These are phyloP conservation scores for Orycteropus afer DNA, from an alignment of 2,113 vertebrate species.

Conservation along the genomic window DNA sequence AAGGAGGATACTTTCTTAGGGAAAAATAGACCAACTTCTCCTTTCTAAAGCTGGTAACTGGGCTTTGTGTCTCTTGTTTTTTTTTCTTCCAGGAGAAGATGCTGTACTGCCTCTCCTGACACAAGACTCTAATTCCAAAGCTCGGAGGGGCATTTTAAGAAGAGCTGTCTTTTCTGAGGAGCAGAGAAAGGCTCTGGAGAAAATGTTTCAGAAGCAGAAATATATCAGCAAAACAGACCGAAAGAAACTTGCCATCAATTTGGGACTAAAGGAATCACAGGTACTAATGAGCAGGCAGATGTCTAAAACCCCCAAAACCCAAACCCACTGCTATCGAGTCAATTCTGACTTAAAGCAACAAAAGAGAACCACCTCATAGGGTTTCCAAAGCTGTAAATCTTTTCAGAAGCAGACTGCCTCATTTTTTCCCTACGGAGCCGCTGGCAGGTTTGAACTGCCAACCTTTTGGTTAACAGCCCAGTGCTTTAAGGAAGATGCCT, in stretches of 20 bases:
- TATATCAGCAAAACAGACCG: conserved; percentile 98
- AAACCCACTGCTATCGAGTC: too few relatives aligned
- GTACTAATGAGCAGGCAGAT: conserved; percentile 81
- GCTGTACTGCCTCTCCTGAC: conserved; percentile 89
- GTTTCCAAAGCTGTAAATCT: too few relatives aligned
- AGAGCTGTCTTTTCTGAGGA: conserved; percentile 98
- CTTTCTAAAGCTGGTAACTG: neutral
- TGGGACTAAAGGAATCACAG: conserved; percentile 97
- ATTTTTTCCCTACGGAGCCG: too few relatives aligned
- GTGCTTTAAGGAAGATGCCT: neutral
- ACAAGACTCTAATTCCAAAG: conserved; percentile 89
- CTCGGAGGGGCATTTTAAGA: conserved; percentile 94
- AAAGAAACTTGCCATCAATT: conserved; percentile 93
- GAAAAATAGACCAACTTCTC: neutral
- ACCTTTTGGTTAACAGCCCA: too few relatives aligned
- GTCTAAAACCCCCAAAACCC: too few relatives aligned
- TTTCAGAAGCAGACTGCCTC: too few relatives aligned
- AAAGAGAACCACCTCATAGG: too few relatives aligned
- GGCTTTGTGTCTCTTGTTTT: conserved; percentile 38
- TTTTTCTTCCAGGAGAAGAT: conserved; percentile 87
- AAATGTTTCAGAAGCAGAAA: conserved; percentile 97
- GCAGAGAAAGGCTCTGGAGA: conserved; percentile 96
- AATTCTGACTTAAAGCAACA: too few relatives aligned
- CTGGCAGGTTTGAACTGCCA: too few relatives aligned
- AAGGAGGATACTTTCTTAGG: neutral